Evolutionary conservation across 2,888 invertebrate genomes (phyloP).

Genomic region (Troilus luridus): DNA sequence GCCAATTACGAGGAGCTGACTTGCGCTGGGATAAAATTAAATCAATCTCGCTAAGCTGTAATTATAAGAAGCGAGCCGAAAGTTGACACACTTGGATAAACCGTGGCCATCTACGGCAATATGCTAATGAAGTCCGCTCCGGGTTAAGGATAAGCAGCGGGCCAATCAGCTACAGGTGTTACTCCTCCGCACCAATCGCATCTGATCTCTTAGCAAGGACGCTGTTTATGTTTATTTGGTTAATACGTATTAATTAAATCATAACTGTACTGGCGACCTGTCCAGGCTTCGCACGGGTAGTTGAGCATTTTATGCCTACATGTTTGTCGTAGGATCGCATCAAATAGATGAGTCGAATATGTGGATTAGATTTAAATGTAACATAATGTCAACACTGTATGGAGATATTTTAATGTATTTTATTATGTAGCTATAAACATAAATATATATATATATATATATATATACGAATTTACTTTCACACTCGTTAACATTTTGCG

Average conservation of each 20-base stretch:
- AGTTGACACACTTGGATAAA: constrained; percentile 51
- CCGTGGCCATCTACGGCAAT: constrained; percentile 27
- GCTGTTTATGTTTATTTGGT: neutral
- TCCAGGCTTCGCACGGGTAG: no score
- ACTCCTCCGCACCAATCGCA: neutral
- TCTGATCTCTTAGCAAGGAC: neutral
- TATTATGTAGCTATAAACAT: no score
- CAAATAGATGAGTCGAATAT: no score
- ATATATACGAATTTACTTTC: no score
- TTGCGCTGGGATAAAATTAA: neutral
- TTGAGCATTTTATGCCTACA: no score
- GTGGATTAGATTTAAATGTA: no score
- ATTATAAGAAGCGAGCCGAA: constrained; percentile 45
- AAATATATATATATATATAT: no score
- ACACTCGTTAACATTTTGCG: no score
- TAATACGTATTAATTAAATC: neutral
- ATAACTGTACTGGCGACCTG: neutral
- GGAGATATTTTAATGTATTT: no score
- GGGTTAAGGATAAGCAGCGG: constrained; percentile 26
- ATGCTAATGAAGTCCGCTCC: constrained; percentile 25
- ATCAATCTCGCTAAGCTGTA: neutral
- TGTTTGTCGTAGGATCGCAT: no score
- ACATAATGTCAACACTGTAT: no score
- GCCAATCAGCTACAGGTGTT: constrained; percentile 37
- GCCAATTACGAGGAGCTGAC: neutral